Percentiles rank a stretch among this genome's conserved stretches.
phyloP scores from a whole-genome alignment of 2,888 invertebrate species.

The Ichneumoninae sp. region DNA sequence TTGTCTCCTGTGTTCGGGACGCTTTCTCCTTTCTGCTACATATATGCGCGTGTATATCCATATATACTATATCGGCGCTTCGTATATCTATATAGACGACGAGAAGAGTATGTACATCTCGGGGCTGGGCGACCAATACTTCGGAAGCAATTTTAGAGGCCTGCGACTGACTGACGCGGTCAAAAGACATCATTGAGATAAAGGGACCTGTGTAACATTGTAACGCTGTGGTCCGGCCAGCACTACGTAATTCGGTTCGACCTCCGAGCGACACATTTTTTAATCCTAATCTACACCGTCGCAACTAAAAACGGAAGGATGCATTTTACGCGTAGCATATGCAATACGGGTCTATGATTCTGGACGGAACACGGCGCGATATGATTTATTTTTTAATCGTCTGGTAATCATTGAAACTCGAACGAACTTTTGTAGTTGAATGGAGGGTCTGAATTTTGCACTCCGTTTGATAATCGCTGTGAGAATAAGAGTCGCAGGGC shows the following conservation, averaged over 20 bases:
- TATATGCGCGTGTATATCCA: slow-evolving; percentile 20
- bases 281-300: background rate
- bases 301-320: background rate
- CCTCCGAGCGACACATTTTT: background rate
- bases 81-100: background rate
- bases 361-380: background rate
- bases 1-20: slow-evolving; percentile 79
- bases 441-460: background rate
- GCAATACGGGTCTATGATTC: background rate
- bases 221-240: background rate
- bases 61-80: background rate
- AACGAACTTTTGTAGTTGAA: background rate
- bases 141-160: slow-evolving; percentile 80
- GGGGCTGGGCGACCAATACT: slow-evolving; percentile 42
- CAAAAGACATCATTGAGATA: slow-evolving; percentile 76
- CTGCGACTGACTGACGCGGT: slow-evolving; percentile 79
- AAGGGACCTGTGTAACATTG: slow-evolving; percentile 65
- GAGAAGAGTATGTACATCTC: slow-evolving; percentile 12
- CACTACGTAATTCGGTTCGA: slow-evolving; percentile 3
- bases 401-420: background rate
- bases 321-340: background rate
- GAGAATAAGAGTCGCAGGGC: background rate
- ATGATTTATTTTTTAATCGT: background rate
- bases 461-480: slow-evolving; percentile 1
- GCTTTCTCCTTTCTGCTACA: slow-evolving; percentile 44